These are phyloP conservation scores for Watsonalla binaria DNA, from an alignment of 2,888 invertebrate species.

Conservation along the genomic window DNA sequence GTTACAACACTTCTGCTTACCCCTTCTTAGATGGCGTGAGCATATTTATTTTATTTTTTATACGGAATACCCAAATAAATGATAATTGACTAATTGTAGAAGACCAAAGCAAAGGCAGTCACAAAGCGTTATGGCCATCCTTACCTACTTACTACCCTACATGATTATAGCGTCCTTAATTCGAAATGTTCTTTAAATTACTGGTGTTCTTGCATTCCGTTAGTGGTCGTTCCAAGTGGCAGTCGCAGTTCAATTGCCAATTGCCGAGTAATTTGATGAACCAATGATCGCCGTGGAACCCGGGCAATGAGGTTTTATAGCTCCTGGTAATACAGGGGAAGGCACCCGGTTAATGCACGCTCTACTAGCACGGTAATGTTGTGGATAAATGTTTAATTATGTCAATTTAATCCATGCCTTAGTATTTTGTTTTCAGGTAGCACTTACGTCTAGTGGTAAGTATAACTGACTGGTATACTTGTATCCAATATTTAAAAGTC, in stretches of 20 bases:
- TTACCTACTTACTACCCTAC: no score
- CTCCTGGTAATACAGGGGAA: neutral
- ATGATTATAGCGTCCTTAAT: neutral
- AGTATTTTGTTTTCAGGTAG: no score
- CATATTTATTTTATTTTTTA: no score
- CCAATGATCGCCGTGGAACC: neutral
- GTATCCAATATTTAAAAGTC: no score
- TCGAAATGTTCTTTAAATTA: neutral
- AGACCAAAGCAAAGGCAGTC: no score
- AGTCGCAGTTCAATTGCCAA: neutral
- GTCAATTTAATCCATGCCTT: neutral
- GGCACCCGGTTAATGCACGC: neutral
- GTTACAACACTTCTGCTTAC: no score
- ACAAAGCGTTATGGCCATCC: no score
- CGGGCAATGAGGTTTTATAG: neutral
- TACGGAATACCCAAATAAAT: no score
- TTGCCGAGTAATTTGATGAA: neutral
- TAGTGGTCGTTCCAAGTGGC: neutral
- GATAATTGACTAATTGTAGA: no score
- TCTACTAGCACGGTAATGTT: neutral
- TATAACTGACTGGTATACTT: no score
- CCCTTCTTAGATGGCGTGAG: no score
- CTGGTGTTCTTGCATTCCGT: neutral
- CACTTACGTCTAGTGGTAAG: no score
- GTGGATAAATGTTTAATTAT: neutral